phyloP scores from a whole-genome alignment of 2,888 invertebrate species.

The Erebia epiphron region DNA sequence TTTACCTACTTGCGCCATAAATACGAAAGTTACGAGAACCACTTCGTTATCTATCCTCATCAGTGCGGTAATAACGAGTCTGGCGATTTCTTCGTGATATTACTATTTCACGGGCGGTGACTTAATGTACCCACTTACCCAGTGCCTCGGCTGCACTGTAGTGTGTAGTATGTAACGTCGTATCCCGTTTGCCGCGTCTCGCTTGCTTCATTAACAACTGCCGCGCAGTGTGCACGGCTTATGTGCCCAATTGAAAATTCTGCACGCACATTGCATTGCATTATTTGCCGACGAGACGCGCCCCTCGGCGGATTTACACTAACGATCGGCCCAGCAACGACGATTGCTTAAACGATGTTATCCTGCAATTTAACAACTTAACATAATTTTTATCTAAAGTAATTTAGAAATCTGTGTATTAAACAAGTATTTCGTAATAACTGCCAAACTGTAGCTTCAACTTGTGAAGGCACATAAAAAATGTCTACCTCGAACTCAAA shows the following conservation, averaged over 20 bases:
- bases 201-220: slow-evolving; percentile 70
- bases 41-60: slow-evolving; percentile 15
- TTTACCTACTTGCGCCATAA: slow-evolving; percentile 3
- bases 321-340: slow-evolving; percentile 45
- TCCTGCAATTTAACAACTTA: not conserved
- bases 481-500: slow-evolving; percentile 1
- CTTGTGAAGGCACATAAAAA: not conserved
- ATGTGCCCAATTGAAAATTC: slow-evolving; percentile 63
- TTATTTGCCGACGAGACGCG: slow-evolving; percentile 48
- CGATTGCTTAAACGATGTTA: slow-evolving; percentile 18
- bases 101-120: slow-evolving; percentile 40
- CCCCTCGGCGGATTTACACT: slow-evolving; percentile 64
- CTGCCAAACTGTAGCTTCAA: slow-evolving; percentile 6
- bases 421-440: not conserved
- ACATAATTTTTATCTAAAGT: not conserved
- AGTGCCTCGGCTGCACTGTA: slow-evolving; percentile 44
- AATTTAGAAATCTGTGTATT: not conserved
- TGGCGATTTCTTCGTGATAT: slow-evolving; percentile 28
- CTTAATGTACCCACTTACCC: slow-evolving; percentile 48
- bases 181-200: slow-evolving; percentile 50
- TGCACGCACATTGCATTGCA: slow-evolving; percentile 65
- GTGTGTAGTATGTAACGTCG: slow-evolving; percentile 34
- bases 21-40: slow-evolving; percentile 1
- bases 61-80: slow-evolving; percentile 13
- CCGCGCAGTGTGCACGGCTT: slow-evolving; percentile 55